phyloP scores from a whole-genome alignment of 1,140 invertebrate species.

The Drosophila pruinosa region DNA sequence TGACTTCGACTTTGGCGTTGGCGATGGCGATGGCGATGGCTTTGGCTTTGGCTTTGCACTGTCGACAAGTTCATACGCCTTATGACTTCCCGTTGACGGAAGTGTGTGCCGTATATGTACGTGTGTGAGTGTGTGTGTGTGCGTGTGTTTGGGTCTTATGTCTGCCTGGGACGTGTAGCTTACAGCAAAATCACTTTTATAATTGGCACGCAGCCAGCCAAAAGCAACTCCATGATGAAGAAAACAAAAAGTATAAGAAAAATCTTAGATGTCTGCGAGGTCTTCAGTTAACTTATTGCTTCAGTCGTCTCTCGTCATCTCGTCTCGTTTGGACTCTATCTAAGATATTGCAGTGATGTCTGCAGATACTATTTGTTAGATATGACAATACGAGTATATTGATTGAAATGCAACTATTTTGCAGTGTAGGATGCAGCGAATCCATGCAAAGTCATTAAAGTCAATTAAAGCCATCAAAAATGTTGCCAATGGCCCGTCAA shows the following conservation, averaged over 20 bases:
- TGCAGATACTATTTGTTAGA: constrained; percentile 71
- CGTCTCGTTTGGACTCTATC: background rate
- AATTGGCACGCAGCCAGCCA: constrained; percentile 79
- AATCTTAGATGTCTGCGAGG: constrained; percentile 49
- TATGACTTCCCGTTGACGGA: constrained; percentile 80
- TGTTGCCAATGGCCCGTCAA: constrained; percentile 43
- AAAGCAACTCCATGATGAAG: constrained; percentile 53
- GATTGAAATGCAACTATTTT: constrained; percentile 67
- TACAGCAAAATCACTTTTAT: constrained; percentile 79
- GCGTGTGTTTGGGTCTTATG: constrained; percentile 35
- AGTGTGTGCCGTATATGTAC: constrained; percentile 35
- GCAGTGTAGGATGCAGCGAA: background rate
- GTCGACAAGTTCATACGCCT: constrained; percentile 78
- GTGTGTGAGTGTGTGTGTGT: constrained; percentile 38
- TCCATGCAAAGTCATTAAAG: constrained; percentile 27
- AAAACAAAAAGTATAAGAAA: constrained; percentile 21
- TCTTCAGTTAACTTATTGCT: constrained; percentile 49
- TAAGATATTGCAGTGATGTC: constrained; percentile 59
- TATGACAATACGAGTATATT: constrained; percentile 77
- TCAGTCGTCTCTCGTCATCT: background rate
- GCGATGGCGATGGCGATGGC: background rate
- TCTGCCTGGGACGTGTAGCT: constrained; percentile 69
- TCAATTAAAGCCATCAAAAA: constrained; percentile 54
- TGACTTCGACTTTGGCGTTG: constrained; percentile 32
- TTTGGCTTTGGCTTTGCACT: constrained; percentile 23